Conservation (phyloP, 2,797 vertebrate species). For the Pristis pectinata region DNA sequence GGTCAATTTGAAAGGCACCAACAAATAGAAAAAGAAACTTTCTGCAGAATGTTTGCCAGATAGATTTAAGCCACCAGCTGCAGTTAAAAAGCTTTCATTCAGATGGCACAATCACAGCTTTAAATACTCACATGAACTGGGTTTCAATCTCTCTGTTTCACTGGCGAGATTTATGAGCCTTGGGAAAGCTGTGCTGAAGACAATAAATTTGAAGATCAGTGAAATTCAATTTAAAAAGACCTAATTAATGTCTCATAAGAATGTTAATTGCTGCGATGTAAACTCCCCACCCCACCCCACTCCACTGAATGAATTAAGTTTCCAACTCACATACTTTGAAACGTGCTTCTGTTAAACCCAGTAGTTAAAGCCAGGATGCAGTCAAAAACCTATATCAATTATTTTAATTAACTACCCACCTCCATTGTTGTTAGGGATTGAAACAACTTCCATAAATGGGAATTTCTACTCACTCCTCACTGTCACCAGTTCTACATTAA, state of each 20-base stretch:
- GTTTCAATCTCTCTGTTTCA: not conserved
- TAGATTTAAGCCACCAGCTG: not conserved
- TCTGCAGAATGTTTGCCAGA: not conserved
- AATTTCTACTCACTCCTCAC: not conserved
- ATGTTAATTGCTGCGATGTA: not conserved
- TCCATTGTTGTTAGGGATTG: not conserved
- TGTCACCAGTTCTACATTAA: not conserved
- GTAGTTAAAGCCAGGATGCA: not conserved
- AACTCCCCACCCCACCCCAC: not conserved
- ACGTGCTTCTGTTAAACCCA: not conserved
- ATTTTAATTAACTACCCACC: not conserved
- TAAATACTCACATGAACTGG: not conserved
- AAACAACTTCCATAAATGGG: not conserved
- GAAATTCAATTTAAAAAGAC: constrained; percentile 17
- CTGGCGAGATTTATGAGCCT: not conserved
- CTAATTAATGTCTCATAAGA: not conserved
- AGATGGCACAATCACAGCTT: not conserved
- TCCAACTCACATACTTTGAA: not conserved
- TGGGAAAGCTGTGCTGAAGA: not conserved
- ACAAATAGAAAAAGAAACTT: not conserved
- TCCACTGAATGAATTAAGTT: not conserved
- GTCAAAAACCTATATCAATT: not conserved
- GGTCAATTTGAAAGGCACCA: not conserved
- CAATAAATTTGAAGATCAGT: not conserved
- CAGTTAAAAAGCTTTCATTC: not conserved